Conservation (phyloP, 1,140 invertebrate species). For the Zophobas atratus region DNA sequence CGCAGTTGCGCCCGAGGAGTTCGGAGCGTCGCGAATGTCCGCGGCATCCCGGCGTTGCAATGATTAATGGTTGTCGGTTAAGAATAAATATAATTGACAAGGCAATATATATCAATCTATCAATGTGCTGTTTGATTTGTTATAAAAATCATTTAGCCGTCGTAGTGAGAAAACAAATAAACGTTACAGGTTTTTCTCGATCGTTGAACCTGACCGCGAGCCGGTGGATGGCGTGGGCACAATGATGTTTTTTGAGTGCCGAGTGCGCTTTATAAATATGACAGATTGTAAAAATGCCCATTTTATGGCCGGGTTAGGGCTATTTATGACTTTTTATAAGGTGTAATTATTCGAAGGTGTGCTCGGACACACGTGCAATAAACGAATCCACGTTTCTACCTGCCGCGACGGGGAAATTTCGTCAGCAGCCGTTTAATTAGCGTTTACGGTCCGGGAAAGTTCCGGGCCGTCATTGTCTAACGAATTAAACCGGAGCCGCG, state of each 20-base stretch:
- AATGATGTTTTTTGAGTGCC: conserved; percentile 47
- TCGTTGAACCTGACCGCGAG: conserved; percentile 26
- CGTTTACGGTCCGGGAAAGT: conserved; percentile 6
- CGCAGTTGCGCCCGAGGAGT: too few species aligned
- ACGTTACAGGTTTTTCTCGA: conserved; percentile 48
- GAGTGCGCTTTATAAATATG: conserved; percentile 49
- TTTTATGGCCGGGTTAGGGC: conserved; percentile 42
- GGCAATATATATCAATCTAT: conserved; percentile 49
- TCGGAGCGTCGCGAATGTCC: too few species aligned
- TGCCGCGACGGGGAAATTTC: background rate
- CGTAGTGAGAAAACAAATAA: conserved; percentile 48
- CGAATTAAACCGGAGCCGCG: conserved; percentile 7
- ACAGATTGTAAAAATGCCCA: conserved; percentile 46
- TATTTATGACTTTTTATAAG: conserved; percentile 47
- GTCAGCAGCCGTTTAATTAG: conserved; percentile 8
- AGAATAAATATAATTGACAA: conserved; percentile 48
- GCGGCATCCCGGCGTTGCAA: conserved; percentile 6
- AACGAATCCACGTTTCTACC: conserved; percentile 25
- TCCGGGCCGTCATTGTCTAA: conserved; percentile 23
- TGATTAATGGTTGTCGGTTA: conserved; percentile 34
- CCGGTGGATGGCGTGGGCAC: conserved; percentile 38
- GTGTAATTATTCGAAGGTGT: conserved; percentile 44
- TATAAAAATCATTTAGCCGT: conserved; percentile 45
- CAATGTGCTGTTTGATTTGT: conserved; percentile 45
- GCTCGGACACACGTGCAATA: conserved; percentile 34